Evolutionary conservation across 2,113 vertebrate species (phyloP).

Genomic region (Alethe castanea): DNA sequence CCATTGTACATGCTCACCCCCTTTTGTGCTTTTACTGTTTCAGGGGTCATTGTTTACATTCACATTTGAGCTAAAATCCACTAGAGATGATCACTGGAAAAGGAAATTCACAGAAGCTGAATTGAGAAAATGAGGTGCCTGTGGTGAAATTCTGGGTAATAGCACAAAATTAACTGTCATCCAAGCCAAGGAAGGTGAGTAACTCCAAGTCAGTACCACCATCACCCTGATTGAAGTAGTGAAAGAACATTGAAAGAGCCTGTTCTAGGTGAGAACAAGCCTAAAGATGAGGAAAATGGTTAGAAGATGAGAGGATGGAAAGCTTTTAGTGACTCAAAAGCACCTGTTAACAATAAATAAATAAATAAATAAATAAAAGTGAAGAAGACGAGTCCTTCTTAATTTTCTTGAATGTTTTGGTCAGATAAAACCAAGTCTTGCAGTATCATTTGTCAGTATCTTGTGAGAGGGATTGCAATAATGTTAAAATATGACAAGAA

Average conservation of each 20-base stretch:
- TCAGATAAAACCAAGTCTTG: conserved; percentile 12
- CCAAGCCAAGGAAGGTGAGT: conserved; percentile 36
- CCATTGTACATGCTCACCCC: not conserved
- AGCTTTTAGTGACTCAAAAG: conserved; percentile 71
- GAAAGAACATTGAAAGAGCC: conserved; percentile 50
- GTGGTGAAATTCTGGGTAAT: conserved; percentile 62
- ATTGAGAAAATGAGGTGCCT: conserved; percentile 44
- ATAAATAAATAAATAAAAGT: conserved; percentile 47
- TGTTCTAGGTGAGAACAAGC: conserved; percentile 43
- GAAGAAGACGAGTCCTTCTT: conserved; percentile 1
- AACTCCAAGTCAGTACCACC: conserved; percentile 30
- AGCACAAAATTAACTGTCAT: conserved; percentile 67
- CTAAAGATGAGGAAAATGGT: conserved; percentile 11
- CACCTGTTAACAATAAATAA: conserved; percentile 51
- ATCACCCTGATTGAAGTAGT: conserved; percentile 75
- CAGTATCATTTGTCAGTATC: not conserved
- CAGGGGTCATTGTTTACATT: conserved; percentile 38
- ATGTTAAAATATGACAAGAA: not conserved
- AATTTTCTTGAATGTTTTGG: conserved; percentile 13
- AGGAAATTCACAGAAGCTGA: not conserved
- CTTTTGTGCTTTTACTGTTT: not conserved
- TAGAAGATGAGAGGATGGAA: conserved; percentile 39
- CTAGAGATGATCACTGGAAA: conserved; percentile 10
- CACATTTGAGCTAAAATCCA: conserved; percentile 30
- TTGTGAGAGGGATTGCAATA: not conserved